Conservation (phyloP, 2,113 vertebrate genomes). For the Strix aluco region DNA sequence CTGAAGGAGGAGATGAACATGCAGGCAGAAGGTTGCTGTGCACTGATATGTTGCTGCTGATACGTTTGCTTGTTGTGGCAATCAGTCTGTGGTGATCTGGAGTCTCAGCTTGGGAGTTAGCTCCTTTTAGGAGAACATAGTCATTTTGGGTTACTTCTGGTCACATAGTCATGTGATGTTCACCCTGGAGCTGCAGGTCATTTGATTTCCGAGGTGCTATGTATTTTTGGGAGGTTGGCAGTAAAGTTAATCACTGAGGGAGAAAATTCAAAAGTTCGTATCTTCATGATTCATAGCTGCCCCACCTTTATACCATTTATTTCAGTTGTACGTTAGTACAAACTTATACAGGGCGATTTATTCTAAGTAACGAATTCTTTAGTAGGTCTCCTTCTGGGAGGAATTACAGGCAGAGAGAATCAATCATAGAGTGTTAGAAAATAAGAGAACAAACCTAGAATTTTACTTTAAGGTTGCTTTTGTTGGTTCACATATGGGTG, state of each 20-base stretch:
- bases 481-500: not conserved
- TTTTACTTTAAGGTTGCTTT: not conserved
- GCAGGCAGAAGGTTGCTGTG: not conserved
- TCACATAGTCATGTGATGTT: not conserved
- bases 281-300: not conserved
- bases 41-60: not conserved
- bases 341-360: not conserved
- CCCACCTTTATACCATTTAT: not conserved
- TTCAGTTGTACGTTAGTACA: not conserved
- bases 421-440: not conserved
- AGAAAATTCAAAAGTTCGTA: not conserved
- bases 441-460: not conserved
- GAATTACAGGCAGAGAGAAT: not conserved
- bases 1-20: not conserved
- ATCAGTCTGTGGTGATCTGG: not conserved
- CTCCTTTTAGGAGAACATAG: not conserved
- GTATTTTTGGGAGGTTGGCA: not conserved
- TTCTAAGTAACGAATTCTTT: not conserved
- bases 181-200: not conserved
- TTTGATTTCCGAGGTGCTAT: not conserved
- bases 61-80: not conserved
- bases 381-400: not conserved
- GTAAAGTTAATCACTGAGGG: not conserved
- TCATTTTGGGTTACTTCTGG: constrained; percentile 32
- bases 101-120: not conserved